A percentile compares a stretch with the other conserved stretches of the same genome.
Conservation (phyloP, 2,888 invertebrate genomes). For the Philereme vetulata region DNA sequence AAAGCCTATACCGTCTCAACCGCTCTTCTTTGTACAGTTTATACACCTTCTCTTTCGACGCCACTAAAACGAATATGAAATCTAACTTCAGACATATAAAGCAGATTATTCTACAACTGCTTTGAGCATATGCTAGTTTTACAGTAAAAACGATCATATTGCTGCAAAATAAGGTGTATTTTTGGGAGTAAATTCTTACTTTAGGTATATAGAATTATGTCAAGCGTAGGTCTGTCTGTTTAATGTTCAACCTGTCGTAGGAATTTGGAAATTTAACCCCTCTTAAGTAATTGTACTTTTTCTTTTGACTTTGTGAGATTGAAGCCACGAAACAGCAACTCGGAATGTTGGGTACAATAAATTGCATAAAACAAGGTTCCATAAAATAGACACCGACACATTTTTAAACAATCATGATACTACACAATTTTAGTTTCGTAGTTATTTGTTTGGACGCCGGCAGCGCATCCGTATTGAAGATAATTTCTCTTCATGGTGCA, state of each 20-base stretch:
- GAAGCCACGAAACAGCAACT: not conserved
- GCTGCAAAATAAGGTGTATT: slow-evolving; percentile 43
- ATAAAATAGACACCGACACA: not conserved
- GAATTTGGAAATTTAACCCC: slow-evolving; percentile 56
- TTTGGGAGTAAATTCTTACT: slow-evolving; percentile 39
- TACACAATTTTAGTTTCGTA: too few relatives aligned
- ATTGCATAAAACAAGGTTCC: not conserved
- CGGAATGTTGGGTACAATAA: not conserved
- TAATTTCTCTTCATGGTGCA: too few relatives aligned
- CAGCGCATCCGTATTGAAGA: too few relatives aligned
- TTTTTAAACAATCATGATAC: too few relatives aligned
- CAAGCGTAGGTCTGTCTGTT: slow-evolving; percentile 52
- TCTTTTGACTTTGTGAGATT: slow-evolving; percentile 15
- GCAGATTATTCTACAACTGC: slow-evolving; percentile 49
- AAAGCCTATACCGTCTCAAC: slow-evolving; percentile 50
- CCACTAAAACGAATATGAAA: slow-evolving; percentile 49
- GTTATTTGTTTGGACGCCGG: too few relatives aligned
- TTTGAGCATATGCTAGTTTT: slow-evolving; percentile 28
- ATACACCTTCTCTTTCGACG: slow-evolving; percentile 48
- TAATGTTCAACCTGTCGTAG: slow-evolving; percentile 55
- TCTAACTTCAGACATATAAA: slow-evolving; percentile 48
- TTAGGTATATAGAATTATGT: slow-evolving; percentile 56
- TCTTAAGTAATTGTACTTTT: slow-evolving; percentile 46
- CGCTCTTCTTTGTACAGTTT: slow-evolving; percentile 36
- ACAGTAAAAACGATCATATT: slow-evolving; percentile 49